These are phyloP conservation scores for Trinectes maculatus DNA, from an alignment of 2,113 vertebrate genomes.

Conservation along the genomic window DNA sequence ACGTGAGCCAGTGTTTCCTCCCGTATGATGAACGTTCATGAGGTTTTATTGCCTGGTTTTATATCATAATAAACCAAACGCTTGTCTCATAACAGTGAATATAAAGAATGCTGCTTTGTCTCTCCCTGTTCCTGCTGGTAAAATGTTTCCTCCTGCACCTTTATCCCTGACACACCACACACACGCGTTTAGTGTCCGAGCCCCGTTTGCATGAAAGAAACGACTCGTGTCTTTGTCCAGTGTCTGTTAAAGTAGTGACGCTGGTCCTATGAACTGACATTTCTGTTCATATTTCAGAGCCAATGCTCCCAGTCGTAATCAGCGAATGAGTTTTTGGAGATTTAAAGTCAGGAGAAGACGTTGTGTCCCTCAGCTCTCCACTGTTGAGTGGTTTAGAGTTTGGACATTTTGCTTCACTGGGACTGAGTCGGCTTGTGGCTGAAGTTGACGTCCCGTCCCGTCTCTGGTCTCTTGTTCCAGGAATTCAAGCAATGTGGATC, in stretches of 20 bases:
- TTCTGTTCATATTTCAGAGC: neutral
- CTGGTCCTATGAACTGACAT: neutral
- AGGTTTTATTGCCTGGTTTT: no score
- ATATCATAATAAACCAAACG: no score
- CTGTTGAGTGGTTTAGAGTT: neutral
- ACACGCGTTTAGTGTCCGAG: no score
- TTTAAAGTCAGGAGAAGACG: no score
- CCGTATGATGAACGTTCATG: no score
- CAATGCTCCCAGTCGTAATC: neutral
- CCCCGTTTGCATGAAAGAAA: no score
- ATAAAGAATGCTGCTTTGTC: neutral
- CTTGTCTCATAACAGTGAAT: neutral
- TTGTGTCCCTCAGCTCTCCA: neutral
- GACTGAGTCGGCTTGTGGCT: neutral
- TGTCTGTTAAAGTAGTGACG: neutral
- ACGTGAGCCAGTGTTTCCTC: no score
- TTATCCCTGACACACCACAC: neutral
- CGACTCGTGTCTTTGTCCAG: neutral
- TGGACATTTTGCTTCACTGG: neutral
- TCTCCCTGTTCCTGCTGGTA: neutral
- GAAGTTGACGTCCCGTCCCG: conserved; percentile 10
- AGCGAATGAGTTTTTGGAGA: no score
- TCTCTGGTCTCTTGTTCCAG: conserved; percentile 38
- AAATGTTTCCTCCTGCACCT: neutral
- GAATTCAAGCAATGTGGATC: conserved; percentile 63